Evolutionary conservation across 1,140 invertebrate genomes (phyloP).

Genomic region (Zaprionus vittiger): DNA sequence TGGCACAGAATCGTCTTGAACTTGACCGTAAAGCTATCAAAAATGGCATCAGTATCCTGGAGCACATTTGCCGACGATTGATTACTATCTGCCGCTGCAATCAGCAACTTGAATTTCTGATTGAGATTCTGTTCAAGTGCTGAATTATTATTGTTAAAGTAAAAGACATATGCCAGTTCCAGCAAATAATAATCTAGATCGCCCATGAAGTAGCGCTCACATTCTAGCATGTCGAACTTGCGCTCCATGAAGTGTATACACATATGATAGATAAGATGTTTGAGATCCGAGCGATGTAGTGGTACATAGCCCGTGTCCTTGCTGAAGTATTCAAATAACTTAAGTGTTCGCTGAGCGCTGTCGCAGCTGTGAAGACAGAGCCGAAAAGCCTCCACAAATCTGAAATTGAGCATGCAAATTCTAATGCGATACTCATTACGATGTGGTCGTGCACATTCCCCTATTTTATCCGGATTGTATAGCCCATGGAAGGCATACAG

Average conservation of each 20-base stretch:
- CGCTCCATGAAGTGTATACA: slow-evolving; percentile 77
- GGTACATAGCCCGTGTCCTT: slow-evolving; percentile 84
- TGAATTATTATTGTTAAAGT: slow-evolving; percentile 83
- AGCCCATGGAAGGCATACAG: slow-evolving; percentile 86
- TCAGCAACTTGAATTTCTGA: slow-evolving; percentile 78
- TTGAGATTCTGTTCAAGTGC: slow-evolving; percentile 80
- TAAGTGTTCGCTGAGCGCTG: slow-evolving; percentile 65
- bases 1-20: slow-evolving; percentile 84
- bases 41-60: slow-evolving; percentile 79
- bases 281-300: slow-evolving; percentile 75
- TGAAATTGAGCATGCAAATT: slow-evolving; percentile 81
- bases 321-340: slow-evolving; percentile 84
- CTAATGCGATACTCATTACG: slow-evolving; percentile 81
- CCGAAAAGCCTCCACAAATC: slow-evolving; percentile 79
- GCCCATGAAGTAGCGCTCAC: slow-evolving; percentile 78
- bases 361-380: slow-evolving; percentile 74
- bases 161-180: slow-evolving; percentile 81
- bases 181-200: slow-evolving; percentile 83
- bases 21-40: slow-evolving; percentile 79
- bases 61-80: slow-evolving; percentile 38
- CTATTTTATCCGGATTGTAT: slow-evolving; percentile 85
- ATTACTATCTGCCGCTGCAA: slow-evolving; percentile 63
- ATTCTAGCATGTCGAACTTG: slow-evolving; percentile 74
- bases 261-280: slow-evolving; percentile 82
- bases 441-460: slow-evolving; percentile 74